Percentiles rank a stretch among this genome's conserved stretches.
Evolutionary conservation across 2,113 vertebrate genomes (phyloP).

Genomic region (Propithecus coquereli): DNA sequence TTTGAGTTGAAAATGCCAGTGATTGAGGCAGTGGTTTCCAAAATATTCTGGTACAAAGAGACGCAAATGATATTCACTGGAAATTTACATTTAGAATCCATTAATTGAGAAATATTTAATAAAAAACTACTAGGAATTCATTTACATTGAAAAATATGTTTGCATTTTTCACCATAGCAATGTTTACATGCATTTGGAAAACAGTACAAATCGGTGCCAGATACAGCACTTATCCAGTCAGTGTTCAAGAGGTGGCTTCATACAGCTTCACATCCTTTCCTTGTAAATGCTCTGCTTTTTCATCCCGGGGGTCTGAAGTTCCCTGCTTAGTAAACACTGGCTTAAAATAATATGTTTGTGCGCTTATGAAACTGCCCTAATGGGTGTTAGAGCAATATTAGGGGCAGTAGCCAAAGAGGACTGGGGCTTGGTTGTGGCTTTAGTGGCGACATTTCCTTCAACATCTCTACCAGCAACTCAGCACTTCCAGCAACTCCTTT

Average conservation of each 20-base stretch:
- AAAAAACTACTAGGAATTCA: neutral
- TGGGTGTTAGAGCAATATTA: neutral
- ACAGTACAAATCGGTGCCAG: neutral
- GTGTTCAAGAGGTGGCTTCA: neutral
- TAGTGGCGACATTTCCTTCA: neutral
- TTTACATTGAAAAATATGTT: neutral
- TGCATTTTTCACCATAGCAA: neutral
- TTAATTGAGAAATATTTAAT: neutral
- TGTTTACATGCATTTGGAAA: neutral
- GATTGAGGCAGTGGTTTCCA: neutral
- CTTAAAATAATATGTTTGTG: neutral
- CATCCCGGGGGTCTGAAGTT: neutral
- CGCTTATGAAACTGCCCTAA: neutral
- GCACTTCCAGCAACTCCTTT: neutral
- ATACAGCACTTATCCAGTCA: neutral
- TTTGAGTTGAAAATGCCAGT: neutral
- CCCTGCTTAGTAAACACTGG: neutral
- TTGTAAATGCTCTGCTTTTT: neutral
- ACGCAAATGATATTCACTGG: neutral
- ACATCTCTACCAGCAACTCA: neutral
- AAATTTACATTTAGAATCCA: neutral
- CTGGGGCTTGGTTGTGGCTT: neutral
- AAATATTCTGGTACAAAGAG: neutral
- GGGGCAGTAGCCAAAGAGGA: neutral
- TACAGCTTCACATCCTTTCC: neutral